Percentiles rank a stretch among this genome's conserved stretches.
Evolutionary conservation across 2,113 vertebrate genomes (phyloP).

Genomic region (Aspiorhynchus laticeps): DNA sequence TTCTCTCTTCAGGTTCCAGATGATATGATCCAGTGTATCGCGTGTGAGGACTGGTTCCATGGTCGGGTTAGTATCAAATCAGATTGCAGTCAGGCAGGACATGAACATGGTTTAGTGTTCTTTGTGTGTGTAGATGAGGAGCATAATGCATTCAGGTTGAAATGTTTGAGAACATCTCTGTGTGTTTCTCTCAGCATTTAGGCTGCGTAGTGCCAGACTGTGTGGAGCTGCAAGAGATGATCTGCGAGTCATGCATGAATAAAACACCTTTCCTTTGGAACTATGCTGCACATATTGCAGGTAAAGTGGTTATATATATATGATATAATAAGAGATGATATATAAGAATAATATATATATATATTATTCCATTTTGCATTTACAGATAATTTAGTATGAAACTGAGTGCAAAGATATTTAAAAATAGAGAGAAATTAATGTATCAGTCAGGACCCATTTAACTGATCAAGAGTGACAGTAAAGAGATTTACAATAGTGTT

Average conservation of each 20-base stretch:
- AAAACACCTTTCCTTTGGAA: slow-evolving; percentile 86
- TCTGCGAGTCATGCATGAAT: slow-evolving; percentile 92
- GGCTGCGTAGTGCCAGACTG: slow-evolving; percentile 85
- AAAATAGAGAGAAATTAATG: not conserved
- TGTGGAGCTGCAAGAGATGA: slow-evolving; percentile 94
- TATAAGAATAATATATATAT: no score
- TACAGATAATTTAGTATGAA: not conserved
- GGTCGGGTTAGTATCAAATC: slow-evolving; percentile 84
- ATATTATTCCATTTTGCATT: not conserved
- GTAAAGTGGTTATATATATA: slow-evolving; percentile 64
- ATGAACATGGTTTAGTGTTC: not conserved
- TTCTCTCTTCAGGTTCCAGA: slow-evolving; percentile 76
- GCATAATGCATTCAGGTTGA: not conserved
- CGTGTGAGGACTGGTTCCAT: slow-evolving; percentile 99
- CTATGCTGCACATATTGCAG: slow-evolving; percentile 82
- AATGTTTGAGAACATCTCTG: not conserved
- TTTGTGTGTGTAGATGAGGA: not conserved
- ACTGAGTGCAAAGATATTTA: not conserved
- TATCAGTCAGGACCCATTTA: not conserved
- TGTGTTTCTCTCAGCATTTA: slow-evolving; percentile 81
- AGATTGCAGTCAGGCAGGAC: not conserved
- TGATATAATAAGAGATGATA: no score
- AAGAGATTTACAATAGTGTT: not conserved
- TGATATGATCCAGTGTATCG: slow-evolving; percentile 98
- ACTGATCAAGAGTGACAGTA: not conserved